A percentile compares a stretch with the other conserved stretches of the same genome.
Conservation (phyloP, 2,797 vertebrate species). For the Cyclura pinguis region DNA sequence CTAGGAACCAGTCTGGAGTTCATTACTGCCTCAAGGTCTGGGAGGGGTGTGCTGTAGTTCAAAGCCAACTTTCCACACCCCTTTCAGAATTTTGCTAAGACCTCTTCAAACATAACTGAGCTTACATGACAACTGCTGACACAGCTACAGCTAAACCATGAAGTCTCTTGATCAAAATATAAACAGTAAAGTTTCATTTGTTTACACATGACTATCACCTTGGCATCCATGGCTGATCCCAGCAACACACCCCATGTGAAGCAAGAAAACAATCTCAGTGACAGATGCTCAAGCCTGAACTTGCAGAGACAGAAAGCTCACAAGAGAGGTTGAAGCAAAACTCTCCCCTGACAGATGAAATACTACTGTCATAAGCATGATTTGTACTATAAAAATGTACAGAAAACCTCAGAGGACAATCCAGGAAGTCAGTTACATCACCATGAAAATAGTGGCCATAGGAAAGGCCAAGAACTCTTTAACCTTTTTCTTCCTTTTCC, state of each 20-base stretch:
- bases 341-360: conserved; percentile 9
- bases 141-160: conserved; percentile 11
- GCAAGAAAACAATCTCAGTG: conserved; percentile 9
- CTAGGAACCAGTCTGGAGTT: neutral
- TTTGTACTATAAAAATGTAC: conserved; percentile 33
- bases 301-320: neutral
- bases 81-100: conserved; percentile 11
- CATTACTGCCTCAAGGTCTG: neutral
- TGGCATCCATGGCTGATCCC: neutral
- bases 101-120: conserved; percentile 16
- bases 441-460: conserved; percentile 11
- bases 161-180: conserved; percentile 26
- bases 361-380: conserved; percentile 18
- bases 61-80: conserved; percentile 8
- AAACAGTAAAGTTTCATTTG: conserved; percentile 19
- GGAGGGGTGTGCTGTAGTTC: neutral
- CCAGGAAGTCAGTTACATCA: conserved; percentile 27
- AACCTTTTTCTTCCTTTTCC: neutral
- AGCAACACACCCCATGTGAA: conserved; percentile 12
- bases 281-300: conserved; percentile 30
- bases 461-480: neutral
- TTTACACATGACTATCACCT: conserved; percentile 4
- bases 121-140: conserved; percentile 24
- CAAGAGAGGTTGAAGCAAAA: neutral
- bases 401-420: conserved; percentile 21